These are phyloP conservation scores for Colistium nudipinnis DNA, from an alignment of 2,113 vertebrate genomes.

Conservation along the genomic window DNA sequence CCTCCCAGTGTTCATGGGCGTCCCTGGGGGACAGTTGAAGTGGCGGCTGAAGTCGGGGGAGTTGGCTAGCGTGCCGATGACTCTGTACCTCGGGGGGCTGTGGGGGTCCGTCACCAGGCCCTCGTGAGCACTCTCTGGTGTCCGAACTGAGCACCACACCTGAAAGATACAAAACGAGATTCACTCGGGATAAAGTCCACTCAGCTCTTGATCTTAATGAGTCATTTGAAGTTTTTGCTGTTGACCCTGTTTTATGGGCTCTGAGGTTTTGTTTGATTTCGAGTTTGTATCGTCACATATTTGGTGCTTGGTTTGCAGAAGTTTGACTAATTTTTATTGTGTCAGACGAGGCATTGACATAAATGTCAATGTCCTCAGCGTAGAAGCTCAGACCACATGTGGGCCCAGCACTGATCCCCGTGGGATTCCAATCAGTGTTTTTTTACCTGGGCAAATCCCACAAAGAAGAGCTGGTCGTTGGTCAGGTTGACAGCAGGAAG, in stretches of 20 bases:
- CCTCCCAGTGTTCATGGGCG: conserved; percentile 93
- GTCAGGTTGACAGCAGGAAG: conserved; percentile 93
- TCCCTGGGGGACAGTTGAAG: conserved; percentile 88
- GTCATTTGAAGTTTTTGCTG: too few species aligned
- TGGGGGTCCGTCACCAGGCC: conserved; percentile 96
- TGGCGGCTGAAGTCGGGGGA: conserved; percentile 93
- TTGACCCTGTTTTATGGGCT: too few species aligned
- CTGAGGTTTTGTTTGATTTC: too few species aligned
- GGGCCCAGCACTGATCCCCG: background rate
- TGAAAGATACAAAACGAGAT: conserved; percentile 51
- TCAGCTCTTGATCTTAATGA: too few species aligned
- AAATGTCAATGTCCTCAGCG: background rate
- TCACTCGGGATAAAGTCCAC: background rate
- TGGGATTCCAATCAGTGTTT: background rate
- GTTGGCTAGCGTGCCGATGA: conserved; percentile 97
- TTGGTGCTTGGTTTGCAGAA: too few species aligned
- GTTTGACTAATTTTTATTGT: too few species aligned
- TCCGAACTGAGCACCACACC: conserved; percentile 98
- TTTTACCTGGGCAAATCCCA: conserved; percentile 96
- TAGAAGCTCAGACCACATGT: background rate
- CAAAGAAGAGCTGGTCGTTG: conserved; percentile 97
- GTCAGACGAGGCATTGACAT: background rate
- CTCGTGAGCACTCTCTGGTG: conserved; percentile 96
- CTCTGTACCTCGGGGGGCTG: conserved; percentile 93
- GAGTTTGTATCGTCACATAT: too few species aligned